phyloP scores from a whole-genome alignment of 1,140 invertebrate genomes.

The Heliconius congener region DNA sequence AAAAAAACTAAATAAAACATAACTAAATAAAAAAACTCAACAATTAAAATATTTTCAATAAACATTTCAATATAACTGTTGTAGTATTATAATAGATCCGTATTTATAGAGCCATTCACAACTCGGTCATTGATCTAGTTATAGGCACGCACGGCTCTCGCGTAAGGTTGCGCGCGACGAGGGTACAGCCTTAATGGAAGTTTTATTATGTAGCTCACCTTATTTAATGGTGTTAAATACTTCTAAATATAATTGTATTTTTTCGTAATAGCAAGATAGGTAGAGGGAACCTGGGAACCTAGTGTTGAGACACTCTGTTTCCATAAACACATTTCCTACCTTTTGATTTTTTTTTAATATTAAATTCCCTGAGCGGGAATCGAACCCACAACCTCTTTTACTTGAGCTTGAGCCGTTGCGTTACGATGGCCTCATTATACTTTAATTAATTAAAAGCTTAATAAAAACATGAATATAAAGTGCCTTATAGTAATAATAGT shows the following conservation, averaged over 20 bases:
- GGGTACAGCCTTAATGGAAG: background rate
- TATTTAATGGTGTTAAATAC: background rate
- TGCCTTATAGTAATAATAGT: too few species aligned
- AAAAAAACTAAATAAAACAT: too few species aligned
- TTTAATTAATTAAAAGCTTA: too few species aligned
- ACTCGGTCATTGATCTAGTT: conserved; percentile 28
- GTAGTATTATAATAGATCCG: conserved; percentile 18
- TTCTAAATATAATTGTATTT: background rate
- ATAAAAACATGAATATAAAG: too few species aligned
- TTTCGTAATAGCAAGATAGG: background rate
- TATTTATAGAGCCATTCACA: conserved; percentile 28
- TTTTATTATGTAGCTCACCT: background rate
- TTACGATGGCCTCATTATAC: too few species aligned
- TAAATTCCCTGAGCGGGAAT: too few species aligned
- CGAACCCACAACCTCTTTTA: too few species aligned
- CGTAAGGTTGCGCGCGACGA: background rate
- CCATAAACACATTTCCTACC: too few species aligned
- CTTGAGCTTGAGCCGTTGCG: too few species aligned
- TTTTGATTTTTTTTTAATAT: too few species aligned
- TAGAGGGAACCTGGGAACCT: too few species aligned
- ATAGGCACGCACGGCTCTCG: background rate
- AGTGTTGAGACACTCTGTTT: too few species aligned
- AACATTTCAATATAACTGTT: background rate
- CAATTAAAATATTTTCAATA: background rate
- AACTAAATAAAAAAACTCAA: background rate